Conservation (phyloP, 2,797 vertebrate species). For the Miopithecus talapoin region DNA sequence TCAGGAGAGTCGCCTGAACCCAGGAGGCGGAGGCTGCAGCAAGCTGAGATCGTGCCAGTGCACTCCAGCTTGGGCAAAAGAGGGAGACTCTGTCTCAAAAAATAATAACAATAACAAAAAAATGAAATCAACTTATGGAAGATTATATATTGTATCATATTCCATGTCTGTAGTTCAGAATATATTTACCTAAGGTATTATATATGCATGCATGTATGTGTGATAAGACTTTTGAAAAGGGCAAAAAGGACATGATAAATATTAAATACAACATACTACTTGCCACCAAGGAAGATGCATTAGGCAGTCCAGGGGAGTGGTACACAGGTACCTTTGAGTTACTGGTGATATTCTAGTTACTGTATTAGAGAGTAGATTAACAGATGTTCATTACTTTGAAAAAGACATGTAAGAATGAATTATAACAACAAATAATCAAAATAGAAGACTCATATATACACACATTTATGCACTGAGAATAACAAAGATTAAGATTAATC, state of each 20-base stretch:
- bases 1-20: too few relatives aligned
- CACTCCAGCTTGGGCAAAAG: too few relatives aligned
- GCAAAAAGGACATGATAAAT: not conserved
- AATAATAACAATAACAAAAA: too few relatives aligned
- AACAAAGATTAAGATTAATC: not conserved
- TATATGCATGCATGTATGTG: not conserved
- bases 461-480: not conserved
- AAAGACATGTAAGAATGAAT: not conserved
- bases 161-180: not conserved
- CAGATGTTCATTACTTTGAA: not conserved
- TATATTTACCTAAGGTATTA: not conserved
- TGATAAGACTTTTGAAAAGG: not conserved
- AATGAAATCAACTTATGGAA: not conserved
- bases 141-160: not conserved
- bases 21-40: too few relatives aligned
- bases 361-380: not conserved
- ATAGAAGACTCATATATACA: not conserved
- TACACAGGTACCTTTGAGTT: not conserved
- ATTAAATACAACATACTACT: not conserved
- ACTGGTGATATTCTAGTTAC: not conserved
- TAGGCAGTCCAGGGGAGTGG: not conserved
- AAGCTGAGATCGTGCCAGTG: too few relatives aligned
- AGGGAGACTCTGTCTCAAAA: too few relatives aligned
- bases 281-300: not conserved
- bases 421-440: not conserved